These are phyloP conservation scores for Campoletis raptor DNA, from an alignment of 2,888 invertebrate species.

Conservation along the genomic window DNA sequence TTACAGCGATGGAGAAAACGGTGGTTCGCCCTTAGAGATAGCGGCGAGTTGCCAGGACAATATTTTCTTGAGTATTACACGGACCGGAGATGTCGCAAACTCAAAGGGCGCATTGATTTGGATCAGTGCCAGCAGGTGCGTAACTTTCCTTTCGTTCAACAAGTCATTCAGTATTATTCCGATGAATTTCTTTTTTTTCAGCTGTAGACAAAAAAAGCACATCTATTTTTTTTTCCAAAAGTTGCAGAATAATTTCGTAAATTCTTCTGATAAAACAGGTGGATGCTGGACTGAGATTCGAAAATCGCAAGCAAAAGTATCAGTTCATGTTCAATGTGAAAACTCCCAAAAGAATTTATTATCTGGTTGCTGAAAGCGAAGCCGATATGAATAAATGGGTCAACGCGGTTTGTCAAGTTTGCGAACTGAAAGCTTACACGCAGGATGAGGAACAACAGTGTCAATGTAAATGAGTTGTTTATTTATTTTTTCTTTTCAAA, in stretches of 20 bases:
- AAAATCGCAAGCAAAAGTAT: constrained; percentile 92
- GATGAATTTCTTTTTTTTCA: neutral
- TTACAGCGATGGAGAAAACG: constrained; percentile 96
- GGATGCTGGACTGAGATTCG: constrained; percentile 94
- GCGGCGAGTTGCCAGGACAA: constrained; percentile 96
- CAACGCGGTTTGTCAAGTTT: constrained; percentile 96
- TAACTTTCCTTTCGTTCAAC: neutral
- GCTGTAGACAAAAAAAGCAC: neutral
- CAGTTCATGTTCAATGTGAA: constrained; percentile 95
- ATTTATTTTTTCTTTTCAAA: neutral
- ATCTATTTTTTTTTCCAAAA: neutral
- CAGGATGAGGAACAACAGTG: constrained; percentile 86
- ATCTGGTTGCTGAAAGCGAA: constrained; percentile 96
- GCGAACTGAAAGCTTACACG: constrained; percentile 92
- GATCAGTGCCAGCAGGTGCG: constrained; percentile 98
- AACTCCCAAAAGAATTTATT: constrained; percentile 95
- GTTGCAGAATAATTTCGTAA: neutral
- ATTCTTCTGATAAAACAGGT: constrained; percentile 86
- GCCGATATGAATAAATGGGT: constrained; percentile 98
- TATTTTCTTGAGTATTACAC: constrained; percentile 97
- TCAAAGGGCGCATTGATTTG: constrained; percentile 96
- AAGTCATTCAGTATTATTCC: neutral
- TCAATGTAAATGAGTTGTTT: constrained; percentile 68
- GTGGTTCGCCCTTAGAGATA: constrained; percentile 96
- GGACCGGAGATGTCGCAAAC: constrained; percentile 93